Percentiles rank a stretch among this genome's conserved stretches.
Conservation (phyloP, 1,140 invertebrate species). For the Globodera rostochiensis region DNA sequence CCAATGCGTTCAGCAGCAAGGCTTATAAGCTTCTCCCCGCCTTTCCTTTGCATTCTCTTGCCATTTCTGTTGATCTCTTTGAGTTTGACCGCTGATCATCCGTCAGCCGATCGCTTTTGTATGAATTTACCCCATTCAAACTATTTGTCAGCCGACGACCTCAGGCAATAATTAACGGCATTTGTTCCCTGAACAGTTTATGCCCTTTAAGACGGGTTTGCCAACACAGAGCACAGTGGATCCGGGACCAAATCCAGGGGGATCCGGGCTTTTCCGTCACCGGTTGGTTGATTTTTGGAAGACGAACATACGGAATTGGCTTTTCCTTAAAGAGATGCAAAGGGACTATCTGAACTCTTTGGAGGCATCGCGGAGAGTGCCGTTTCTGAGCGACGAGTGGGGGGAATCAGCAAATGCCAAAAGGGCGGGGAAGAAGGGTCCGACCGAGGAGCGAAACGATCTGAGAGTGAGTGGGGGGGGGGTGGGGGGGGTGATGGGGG, state of each 20-base stretch:
- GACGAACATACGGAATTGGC: neutral
- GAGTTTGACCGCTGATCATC: neutral
- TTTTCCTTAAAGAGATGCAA: neutral
- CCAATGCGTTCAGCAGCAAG: neutral
- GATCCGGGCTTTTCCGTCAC: neutral
- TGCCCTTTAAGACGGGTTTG: slow-evolving; percentile 1
- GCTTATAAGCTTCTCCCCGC: neutral
- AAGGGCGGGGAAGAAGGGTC: neutral
- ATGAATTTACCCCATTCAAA: slow-evolving; percentile 34
- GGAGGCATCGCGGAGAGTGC: neutral
- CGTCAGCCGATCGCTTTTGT: slow-evolving; percentile 17
- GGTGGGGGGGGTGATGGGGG: too few relatives aligned
- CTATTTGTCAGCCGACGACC: slow-evolving; percentile 34
- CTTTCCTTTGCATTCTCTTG: neutral
- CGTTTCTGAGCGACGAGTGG: neutral
- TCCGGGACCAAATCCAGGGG: neutral
- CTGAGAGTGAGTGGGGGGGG: neutral
- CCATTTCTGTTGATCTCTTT: neutral
- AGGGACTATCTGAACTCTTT: slow-evolving; percentile 2
- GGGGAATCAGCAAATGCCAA: neutral
- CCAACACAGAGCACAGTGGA: slow-evolving; percentile 9
- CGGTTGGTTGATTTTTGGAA: neutral
- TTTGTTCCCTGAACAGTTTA: neutral
- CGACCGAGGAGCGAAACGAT: neutral
- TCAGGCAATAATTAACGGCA: slow-evolving; percentile 15